Percentiles rank a stretch among this genome's conserved stretches.
Evolutionary conservation across 2,113 vertebrate genomes (phyloP).

Genomic region (Beaufortia kweichowensis): DNA sequence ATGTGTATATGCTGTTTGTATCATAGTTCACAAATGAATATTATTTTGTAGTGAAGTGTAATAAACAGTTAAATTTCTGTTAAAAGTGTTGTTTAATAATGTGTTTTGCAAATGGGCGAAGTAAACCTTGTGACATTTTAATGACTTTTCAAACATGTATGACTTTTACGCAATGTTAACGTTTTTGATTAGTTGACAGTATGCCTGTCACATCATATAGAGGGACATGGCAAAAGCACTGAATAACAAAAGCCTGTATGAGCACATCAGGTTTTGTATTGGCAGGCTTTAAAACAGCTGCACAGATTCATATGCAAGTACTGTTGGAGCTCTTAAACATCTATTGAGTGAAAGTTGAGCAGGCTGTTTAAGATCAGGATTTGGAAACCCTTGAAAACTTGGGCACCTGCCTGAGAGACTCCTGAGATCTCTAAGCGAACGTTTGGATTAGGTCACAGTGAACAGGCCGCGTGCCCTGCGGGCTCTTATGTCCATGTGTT

Average conservation of each 20-base stretch:
- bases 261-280: constrained; percentile 44
- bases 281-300: constrained; percentile 58
- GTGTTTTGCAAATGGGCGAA: no score
- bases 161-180: no score
- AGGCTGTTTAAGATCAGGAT: constrained; percentile 53
- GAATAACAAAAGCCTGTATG: constrained; percentile 50
- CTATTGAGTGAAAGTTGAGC: constrained; percentile 44
- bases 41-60: constrained; percentile 81
- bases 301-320: constrained; percentile 44
- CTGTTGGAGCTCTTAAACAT: constrained; percentile 39
- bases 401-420: constrained; percentile 62
- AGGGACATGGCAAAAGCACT: constrained; percentile 54
- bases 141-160: no score
- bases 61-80: constrained; percentile 72
- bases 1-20: constrained; percentile 77
- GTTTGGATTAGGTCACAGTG: constrained; percentile 56
- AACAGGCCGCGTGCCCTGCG: not conserved
- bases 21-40: constrained; percentile 70
- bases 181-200: constrained; percentile 51
- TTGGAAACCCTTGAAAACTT: constrained; percentile 51
- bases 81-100: constrained; percentile 24
- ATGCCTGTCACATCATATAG: constrained; percentile 39
- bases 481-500: constrained; percentile 32
- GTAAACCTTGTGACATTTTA: no score
- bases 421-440: constrained; percentile 41